Base-by-base conservation (phyloP, 2,888 invertebrate species). In the Ectemnius continuus region DNA sequence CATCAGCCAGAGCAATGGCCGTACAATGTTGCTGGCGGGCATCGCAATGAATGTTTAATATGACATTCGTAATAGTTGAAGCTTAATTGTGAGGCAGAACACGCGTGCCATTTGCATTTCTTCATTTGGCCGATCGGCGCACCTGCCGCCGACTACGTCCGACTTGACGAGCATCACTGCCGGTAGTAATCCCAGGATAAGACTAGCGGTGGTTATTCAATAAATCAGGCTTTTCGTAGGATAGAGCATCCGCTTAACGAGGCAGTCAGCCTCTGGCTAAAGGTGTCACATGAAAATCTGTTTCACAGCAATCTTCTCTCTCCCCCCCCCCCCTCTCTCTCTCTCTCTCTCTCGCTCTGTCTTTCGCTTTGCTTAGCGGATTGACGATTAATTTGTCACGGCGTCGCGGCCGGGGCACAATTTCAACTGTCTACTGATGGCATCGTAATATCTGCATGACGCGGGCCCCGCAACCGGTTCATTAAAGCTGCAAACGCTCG, bases 381-480 rank as follows among this genome's bases (percentile, higher is more conserved):
- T 64, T 75, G 76, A 67, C 76, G 80, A 84, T 84, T 84, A 84
- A 84, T 84, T 84, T 84, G 84, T 84, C 84, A 84, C 78, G 73
- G 72, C 73, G 78, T 67, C 65, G 61, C 69, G 73, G 71, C 70
- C 73, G 8, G 36, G 8, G 76, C 80, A 80, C 73, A 77, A 83
- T 84, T 84, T 81, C 74, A 80, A 80, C 75, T 78, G 83, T 83
- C 81, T 73, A 68, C 79, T 75, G 76, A 67, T 75, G 75, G 76
- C 75, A 73, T 67, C 74, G 72, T 83, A 81, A 82, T 82, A 82
- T 73, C 82, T 73, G 73, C 78, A 76, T 75, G 84, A 84, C 83
- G 80, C 81, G 80, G 79, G 75, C 79, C 70, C 82, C 75, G 78
- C 76, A 85, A 85, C 82, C 82, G 84, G 84, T 85, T 85, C 84